Percentiles rank a stretch among this genome's conserved stretches.
These are phyloP conservation scores for Microtus oregoni DNA, from an alignment of 2,113 vertebrate genomes.

Conservation along the genomic window DNA sequence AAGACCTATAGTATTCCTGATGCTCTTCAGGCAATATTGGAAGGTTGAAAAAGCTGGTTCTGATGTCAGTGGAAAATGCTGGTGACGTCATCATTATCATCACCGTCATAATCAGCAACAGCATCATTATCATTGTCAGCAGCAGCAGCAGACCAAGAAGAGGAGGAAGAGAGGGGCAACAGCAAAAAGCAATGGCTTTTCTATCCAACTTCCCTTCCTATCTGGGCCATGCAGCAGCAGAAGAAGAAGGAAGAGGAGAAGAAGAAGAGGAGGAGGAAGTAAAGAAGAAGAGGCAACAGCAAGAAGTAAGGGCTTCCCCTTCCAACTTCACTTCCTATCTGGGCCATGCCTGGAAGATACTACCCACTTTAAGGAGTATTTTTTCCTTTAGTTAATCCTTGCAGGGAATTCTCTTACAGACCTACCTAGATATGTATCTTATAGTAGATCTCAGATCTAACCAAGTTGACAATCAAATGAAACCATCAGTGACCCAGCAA, in stretches of 20 bases:
- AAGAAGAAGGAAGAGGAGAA: rapidly evolving
- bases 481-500: not conserved
- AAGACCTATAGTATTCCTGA: not conserved
- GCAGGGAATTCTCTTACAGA: not conserved
- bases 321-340: not conserved
- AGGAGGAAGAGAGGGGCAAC: not conserved
- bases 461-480: not conserved
- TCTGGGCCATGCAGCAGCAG: not conserved
- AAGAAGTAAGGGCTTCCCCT: not conserved
- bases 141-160: too few relatives aligned
- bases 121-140: too few relatives aligned
- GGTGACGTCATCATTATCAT: not conserved
- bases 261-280: too few relatives aligned
- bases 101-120: not conserved
- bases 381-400: not conserved
- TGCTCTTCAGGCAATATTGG: not conserved
- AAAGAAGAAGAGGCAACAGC: not conserved
- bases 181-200: not conserved
- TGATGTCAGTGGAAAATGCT: not conserved
- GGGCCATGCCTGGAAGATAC: not conserved
- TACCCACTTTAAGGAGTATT: not conserved
- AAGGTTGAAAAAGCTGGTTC: not conserved
- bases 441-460: not conserved
- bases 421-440: not conserved
- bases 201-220: not conserved